Evolutionary conservation across 2,888 invertebrate genomes (phyloP).

Genomic region (Erpobdella octoculata): DNA sequence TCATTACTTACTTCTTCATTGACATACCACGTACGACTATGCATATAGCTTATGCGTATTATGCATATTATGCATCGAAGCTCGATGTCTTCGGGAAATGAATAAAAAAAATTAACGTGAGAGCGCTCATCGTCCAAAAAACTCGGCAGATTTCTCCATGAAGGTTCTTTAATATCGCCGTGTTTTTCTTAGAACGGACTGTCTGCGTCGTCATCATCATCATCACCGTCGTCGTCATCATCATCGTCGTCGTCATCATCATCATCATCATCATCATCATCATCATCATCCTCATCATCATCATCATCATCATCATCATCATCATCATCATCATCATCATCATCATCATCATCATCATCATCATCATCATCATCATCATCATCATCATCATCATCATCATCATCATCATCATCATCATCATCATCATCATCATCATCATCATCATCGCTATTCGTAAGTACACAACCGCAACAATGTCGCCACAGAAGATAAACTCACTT

Average conservation of each 20-base stretch:
- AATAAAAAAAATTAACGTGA: no score
- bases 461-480: no score
- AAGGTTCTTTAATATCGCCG: no score
- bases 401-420: conserved; percentile 18
- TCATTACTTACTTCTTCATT: no score
- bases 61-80: neutral
- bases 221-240: neutral
- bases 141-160: no score
- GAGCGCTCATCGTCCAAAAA: no score
- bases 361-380: conserved; percentile 30
- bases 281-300: neutral
- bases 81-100: no score
- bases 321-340: conserved; percentile 25
- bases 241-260: neutral
- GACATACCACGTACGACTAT: no score
- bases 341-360: conserved; percentile 24
- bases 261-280: neutral
- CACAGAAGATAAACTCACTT: no score
- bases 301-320: conserved; percentile 16
- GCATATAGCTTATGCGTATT: neutral
- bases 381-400: conserved; percentile 30
- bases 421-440: neutral
- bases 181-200: neutral
- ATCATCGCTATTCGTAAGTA: no score
- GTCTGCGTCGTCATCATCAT: neutral